Base-by-base conservation (phyloP, 2,113 vertebrate genomes). In the Chaetodon auriga region DNA sequence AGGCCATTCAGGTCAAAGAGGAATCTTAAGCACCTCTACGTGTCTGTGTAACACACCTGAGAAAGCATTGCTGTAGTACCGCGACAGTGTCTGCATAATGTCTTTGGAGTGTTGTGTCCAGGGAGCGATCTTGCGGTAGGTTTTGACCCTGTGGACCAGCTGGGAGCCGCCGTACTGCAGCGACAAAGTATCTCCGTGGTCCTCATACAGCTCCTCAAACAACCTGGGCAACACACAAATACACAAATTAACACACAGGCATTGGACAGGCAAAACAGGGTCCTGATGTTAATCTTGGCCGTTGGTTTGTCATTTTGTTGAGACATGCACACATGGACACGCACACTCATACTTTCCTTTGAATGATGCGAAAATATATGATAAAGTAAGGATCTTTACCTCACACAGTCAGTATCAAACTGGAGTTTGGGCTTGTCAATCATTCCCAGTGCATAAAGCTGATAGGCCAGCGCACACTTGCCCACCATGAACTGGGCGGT, bases 31-130 rank as follows among this genome's bases (percentile, higher is more conserved):
- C 14, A 46, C 7, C 7, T 45, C 36, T 13, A 48, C 51, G 19
- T 23, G 15, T 54, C 7, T 43, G 10, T 30, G 16, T 15, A 19
- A 53, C 41, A 73, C 92, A 99, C 97, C 98, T 95, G 98, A 99
- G 89, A 99, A 99, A 78, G 97, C 97, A 36, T 99, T 99, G 94
- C 98, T 99, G 75, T 98, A 99, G 77, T 99, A 99, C 81, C 97
- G 96, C 3, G 98, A 99, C 73, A 99, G 95, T 0, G 98, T 99
- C 80, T 99, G 97, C 97, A 99, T 99, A 93, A 99, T 99, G 87
- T 99, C 98, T 93, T 99, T 99, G 64, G 97, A 98, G 95, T 99
- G 98, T 70, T 99, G 98, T 0, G 97, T 99, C 98, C 98, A 99
- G 0, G 98, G 98, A 2, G 98, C 98, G 25, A 99, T 99, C 92